Percentiles rank a stretch among this genome's conserved stretches.
Conservation (phyloP, 2,888 invertebrate species). For the Gandaritis pyraliata region DNA sequence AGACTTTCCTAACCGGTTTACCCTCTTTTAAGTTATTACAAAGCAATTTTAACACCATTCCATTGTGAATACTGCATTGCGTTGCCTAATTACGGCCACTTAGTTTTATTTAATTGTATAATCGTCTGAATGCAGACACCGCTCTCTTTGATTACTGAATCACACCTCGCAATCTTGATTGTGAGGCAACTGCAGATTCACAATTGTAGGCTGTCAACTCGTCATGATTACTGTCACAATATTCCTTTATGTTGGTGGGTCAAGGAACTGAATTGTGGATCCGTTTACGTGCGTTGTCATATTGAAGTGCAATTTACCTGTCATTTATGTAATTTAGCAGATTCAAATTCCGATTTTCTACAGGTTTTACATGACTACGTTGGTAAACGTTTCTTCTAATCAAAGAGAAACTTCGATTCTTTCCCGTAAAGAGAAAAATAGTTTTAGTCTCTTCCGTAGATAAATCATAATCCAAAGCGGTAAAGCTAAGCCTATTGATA, state of each 20-base stretch:
- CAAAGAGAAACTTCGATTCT: too few relatives aligned
- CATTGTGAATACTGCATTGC: constrained; percentile 40
- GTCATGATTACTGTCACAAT: constrained; percentile 25
- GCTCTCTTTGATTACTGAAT: constrained; percentile 57
- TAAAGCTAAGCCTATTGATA: too few relatives aligned
- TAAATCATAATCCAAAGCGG: too few relatives aligned
- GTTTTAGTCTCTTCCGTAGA: too few relatives aligned
- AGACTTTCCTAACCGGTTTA: too few relatives aligned
- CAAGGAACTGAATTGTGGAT: background rate
- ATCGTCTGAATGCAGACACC: constrained; percentile 51
- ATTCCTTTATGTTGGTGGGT: constrained; percentile 5
- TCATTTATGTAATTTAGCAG: too few relatives aligned
- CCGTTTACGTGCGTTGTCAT: background rate
- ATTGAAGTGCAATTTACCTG: too few relatives aligned
- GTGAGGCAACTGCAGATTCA: constrained; percentile 41
- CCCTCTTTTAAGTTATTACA: constrained; percentile 9
- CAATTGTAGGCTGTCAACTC: constrained; percentile 34
- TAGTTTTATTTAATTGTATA: constrained; percentile 66
- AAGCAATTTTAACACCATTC: constrained; percentile 26
- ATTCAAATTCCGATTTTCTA: too few relatives aligned
- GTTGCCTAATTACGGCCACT: constrained; percentile 53
- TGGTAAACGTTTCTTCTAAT: too few relatives aligned
- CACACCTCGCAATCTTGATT: constrained; percentile 54
- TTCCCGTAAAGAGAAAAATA: too few relatives aligned
- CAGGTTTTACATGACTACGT: too few relatives aligned